Percentiles rank a stretch among this genome's conserved stretches.
Evolutionary conservation across 2,797 vertebrate species (phyloP).

Genomic region (Huso huso): DNA sequence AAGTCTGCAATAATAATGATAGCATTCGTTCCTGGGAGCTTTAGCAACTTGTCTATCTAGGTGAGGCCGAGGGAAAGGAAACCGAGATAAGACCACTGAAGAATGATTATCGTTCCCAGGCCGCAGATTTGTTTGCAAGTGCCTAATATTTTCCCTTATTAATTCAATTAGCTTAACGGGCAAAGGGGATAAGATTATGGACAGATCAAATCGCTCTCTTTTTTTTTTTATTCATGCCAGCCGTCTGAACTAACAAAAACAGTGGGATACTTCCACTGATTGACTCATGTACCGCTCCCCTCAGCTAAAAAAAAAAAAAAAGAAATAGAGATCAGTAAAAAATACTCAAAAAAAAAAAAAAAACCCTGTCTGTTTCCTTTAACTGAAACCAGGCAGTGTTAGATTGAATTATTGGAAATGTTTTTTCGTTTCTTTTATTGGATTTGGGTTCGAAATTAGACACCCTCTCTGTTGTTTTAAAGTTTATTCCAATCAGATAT

Average conservation of each 20-base stretch:
- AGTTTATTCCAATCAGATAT: no score
- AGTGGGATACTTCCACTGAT: slow-evolving; percentile 3
- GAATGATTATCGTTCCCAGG: slow-evolving; percentile 19
- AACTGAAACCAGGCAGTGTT: not conserved
- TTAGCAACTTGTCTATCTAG: slow-evolving; percentile 32
- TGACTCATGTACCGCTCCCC: not conserved
- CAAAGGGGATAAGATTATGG: slow-evolving; percentile 26
- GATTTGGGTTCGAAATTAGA: no score
- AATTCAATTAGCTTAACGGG: slow-evolving; percentile 25
- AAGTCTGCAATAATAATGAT: slow-evolving; percentile 60
- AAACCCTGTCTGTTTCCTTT: not conserved
- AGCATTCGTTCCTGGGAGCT: slow-evolving; percentile 46
- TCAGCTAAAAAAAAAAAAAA: not conserved
- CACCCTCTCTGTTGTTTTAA: no score
- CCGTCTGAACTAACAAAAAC: not conserved
- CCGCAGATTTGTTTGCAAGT: slow-evolving; percentile 3
- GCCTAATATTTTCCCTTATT: slow-evolving; percentile 16
- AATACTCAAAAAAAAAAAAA: not conserved
- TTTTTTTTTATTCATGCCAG: not conserved
- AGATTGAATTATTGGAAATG: slow-evolving; percentile 1
- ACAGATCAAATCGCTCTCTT: not conserved
- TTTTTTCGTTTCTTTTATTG: not conserved
- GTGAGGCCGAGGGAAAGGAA: slow-evolving; percentile 40
- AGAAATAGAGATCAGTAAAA: not conserved
- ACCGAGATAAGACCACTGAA: slow-evolving; percentile 52